Percentiles rank a stretch among this genome's conserved stretches.
phyloP scores from a whole-genome alignment of 2,113 vertebrate species.

The Cygnus atratus region DNA sequence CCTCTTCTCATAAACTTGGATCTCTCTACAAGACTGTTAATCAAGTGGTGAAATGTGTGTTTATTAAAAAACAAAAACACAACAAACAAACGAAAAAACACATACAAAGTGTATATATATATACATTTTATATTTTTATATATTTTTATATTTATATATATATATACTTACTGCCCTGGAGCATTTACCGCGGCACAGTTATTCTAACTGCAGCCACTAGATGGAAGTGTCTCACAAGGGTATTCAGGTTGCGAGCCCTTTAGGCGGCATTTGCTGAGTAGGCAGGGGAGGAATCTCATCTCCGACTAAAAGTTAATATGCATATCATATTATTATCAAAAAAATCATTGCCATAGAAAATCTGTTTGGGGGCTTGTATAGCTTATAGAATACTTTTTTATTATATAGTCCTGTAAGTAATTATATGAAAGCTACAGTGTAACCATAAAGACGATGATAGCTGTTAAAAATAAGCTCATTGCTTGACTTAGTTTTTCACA shows the following conservation, averaged over 20 bases:
- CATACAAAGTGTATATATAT: too few relatives aligned
- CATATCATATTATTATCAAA: background rate
- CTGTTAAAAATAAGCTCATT: background rate
- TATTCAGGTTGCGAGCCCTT: background rate
- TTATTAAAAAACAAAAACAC: background rate
- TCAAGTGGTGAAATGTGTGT: background rate
- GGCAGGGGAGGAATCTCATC: background rate
- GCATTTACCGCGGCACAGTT: background rate
- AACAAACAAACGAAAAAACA: too few relatives aligned
- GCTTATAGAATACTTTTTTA: background rate
- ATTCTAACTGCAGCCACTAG: constrained; percentile 3
- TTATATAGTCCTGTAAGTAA: accelerated
- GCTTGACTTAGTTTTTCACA: background rate
- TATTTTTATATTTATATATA: too few relatives aligned
- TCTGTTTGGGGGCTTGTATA: accelerated
- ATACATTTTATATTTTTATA: too few relatives aligned
- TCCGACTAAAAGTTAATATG: background rate
- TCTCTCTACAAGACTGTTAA: background rate
- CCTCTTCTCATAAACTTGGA: background rate
- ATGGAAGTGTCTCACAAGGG: constrained; percentile 65
- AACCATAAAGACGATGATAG: background rate
- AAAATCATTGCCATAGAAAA: background rate
- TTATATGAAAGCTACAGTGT: background rate
- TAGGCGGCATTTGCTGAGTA: background rate
- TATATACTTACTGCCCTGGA: background rate